Evolutionary conservation across 1,140 invertebrate genomes (phyloP), one percentile per base, ranked within the genome.

Genomic region (Megathymus violae): DNA sequence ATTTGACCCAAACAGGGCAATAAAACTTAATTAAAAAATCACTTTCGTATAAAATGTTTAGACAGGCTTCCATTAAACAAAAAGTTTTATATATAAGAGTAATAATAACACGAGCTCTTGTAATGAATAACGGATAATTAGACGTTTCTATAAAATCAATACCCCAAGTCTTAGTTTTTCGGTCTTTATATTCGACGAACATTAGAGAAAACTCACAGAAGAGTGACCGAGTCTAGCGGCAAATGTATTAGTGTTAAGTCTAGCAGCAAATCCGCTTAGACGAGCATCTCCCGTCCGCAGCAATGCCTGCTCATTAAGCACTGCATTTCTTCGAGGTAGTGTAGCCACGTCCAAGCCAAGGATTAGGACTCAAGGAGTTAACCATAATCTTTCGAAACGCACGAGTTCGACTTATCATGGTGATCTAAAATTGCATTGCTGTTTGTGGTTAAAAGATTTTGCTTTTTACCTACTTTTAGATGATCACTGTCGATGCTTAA

Each of bases 301-400:
- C 74, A 68, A 69, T 78, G 74, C 71, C 69, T 78, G 76, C 72
- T 82, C 79, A 78, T 84, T 84, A 84, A 78, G 74, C 74, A 74
- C 69, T 74, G 69, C 74, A 84, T 84, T 78, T 78, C 78, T 82
- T 73, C 54, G 5, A 62, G 27, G 11, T 78, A 60, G 47, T 27
- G 77, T 69, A 51, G 56, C 81, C 69, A 78, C 52, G 5, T 6
- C n/a, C 13, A 0, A 3, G 48, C 31, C 14, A 15, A 17, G 47
- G 25, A 50, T 50, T 27, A 44, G 43, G 43, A 64, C 9, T 0
- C 17, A 31, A 14, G 34, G 27, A 36, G 34, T 36, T 36, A 1
- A 11, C 34, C 34, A 11, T 36, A 36, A 36, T 36, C 34, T n/a
- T 36, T 36, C 11, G 11, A 36, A 36, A 36, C 34, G 4, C 11